Evolutionary conservation across 2,797 vertebrate genomes (phyloP).

Genomic region (Bufotes viridis): DNA sequence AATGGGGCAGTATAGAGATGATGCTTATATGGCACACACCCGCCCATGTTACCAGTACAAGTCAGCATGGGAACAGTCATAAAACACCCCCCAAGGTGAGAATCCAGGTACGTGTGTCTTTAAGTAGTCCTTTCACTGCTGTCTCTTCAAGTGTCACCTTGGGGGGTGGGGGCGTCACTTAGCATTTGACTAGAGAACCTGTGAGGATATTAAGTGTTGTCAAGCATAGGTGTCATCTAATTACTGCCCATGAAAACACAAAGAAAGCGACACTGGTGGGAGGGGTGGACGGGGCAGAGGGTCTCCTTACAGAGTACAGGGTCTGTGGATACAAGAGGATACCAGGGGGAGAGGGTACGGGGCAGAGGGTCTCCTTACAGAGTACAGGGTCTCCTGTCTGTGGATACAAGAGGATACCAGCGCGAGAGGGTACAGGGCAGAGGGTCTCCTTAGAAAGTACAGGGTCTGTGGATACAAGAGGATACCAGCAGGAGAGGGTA

Average conservation of each 20-base stretch:
- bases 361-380: too few species aligned
- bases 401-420: too few species aligned
- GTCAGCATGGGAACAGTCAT: neutral
- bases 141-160: constrained; percentile 35
- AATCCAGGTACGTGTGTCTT: constrained; percentile 32
- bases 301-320: too few species aligned
- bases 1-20: neutral
- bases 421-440: too few species aligned
- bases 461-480: too few species aligned
- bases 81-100: constrained; percentile 4
- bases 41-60: neutral
- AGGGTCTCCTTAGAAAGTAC: too few species aligned
- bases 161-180: constrained; percentile 14
- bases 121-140: constrained; percentile 26
- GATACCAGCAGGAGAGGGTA: too few species aligned
- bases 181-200: constrained; percentile 32
- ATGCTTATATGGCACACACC: neutral
- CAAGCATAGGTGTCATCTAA: constrained; percentile 31
- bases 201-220: constrained; percentile 30
- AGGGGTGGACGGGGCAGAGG: neutral
- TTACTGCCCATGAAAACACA: constrained; percentile 41
- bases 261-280: neutral
- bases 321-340: too few species aligned
- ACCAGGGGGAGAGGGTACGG: too few species aligned
- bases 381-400: too few species aligned